Evolutionary conservation across 2,113 vertebrate genomes (phyloP), one percentile per base, ranked within the genome.

Genomic region (Craseonycteris thonglongyai): DNA sequence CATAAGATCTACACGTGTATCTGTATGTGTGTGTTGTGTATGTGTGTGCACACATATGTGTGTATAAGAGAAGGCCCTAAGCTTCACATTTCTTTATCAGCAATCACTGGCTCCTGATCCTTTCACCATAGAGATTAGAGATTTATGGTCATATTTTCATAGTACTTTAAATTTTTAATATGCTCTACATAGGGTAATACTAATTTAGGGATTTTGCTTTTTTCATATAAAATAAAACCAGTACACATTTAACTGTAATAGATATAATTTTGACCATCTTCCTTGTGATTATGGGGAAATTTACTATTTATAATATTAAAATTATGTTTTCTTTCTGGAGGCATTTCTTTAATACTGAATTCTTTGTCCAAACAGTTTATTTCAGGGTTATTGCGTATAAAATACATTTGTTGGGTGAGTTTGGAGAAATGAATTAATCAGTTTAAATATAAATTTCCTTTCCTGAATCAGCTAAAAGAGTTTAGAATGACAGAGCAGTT

Each of bases 301-400:
- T 56, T 76, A 68, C 13, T 87, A 19, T 83, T 93, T 71, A 71
- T 51, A 16, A 49, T 88, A 42, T 51, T 84, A 69, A 7, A 88
- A 11, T 75, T 93, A 21, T 56, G 68, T 86, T 96, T 88, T 42
- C 42, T 96, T 96, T 40, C 15, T 75, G 38, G 63, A 84, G 13
- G 11, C 33, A 59, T 61, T 13, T 68, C 7, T 82, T 82, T 24
- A 85, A 78, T 61, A 30, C 80, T 72, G 11, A 78, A 65, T 76
- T 79, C 30, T 54, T 87, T 82, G 22, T 58, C 56, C 63, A 68
- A 93, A 61, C 42, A 79, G 2, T 82, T 97, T 87, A 56, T 61
- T 82, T 86, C 45, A 79, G 33, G 24, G 16, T 88, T 81, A 33
- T 84, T 95, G 90, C 72, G 47, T 91, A 75, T 86, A 54, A 78